Base-by-base conservation (phyloP, 2,888 invertebrate species). In the Tinea semifulvella region DNA sequence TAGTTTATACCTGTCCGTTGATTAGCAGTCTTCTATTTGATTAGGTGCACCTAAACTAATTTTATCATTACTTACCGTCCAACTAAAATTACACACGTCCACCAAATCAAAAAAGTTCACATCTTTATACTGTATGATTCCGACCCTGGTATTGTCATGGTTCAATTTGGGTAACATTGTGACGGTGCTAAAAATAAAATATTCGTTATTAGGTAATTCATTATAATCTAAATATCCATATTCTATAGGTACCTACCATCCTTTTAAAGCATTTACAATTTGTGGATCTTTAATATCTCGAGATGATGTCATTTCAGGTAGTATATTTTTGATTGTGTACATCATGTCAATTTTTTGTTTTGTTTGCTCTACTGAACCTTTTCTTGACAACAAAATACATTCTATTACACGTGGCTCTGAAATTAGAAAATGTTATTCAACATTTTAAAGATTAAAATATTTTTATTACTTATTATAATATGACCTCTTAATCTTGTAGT, bases 281-380 rank as follows among this genome's bases (percentile, higher is more conserved):
- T 22, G 20, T 3, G 20, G 40, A 22, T 22, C 22, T 14, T 13
- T 13, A n/a, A 40, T 22, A 11, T 40, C 40, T 3, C 40, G 14
- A 22, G 14, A 6, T 6, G 40, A 20, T 11, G 20, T 22, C 40
- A 40, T 14, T 20, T 49, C 49, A 1, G 48, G 42, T 28, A 48
- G 36, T 40, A 48, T 11, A 4, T 44, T 43, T 22, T 46, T 46
- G 4, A 45, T 39, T 1, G 49, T 48, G 5, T 45, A 42, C 3
- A 49, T 11, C 14, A 40, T 44, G 20, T 50, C 50, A 16, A 47
- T 17, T 14, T 44, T 44, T 20, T 46, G 44, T 42, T 50, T 50
- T 8, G 26, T 42, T n/a, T 46, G 36, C 35, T 50, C 50, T 17
- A 50, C 18, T 1, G 50, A 50, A 4, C 48, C 50, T 16, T 50